Evolutionary conservation across 2,113 vertebrate genomes (phyloP).

Genomic region (Ceratotherium simum): DNA sequence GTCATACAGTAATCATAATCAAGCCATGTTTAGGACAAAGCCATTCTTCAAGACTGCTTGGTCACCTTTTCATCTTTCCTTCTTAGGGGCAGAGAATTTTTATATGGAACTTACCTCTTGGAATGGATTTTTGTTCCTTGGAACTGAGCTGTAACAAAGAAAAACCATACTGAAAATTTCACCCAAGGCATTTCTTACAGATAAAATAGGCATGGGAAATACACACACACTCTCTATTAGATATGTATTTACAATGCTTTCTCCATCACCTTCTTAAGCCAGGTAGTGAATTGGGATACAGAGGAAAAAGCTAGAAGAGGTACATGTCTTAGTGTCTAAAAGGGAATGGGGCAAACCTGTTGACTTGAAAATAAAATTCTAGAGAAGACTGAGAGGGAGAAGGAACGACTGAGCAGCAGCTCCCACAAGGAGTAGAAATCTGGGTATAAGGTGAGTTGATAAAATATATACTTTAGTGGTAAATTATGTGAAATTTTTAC

Average conservation of each 20-base stretch:
- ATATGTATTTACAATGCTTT: background rate
- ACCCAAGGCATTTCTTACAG: slow-evolving; percentile 39
- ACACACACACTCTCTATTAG: background rate
- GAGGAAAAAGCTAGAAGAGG: background rate
- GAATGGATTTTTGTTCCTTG: slow-evolving; percentile 99
- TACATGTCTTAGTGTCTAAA: slow-evolving; percentile 3
- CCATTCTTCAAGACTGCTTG: background rate
- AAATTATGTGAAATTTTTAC: slow-evolving; percentile 15
- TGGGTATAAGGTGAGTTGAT: background rate
- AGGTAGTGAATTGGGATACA: background rate
- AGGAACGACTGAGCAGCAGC: background rate
- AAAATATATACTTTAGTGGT: background rate
- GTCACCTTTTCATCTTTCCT: background rate
- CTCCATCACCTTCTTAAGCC: background rate
- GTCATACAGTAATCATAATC: background rate
- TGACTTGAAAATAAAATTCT: slow-evolving; percentile 29
- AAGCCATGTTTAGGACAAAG: background rate
- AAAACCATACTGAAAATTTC: slow-evolving; percentile 59
- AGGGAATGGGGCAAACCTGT: background rate
- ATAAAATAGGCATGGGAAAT: slow-evolving; percentile 29
- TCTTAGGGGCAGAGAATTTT: slow-evolving; percentile 45
- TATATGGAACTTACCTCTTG: slow-evolving; percentile 92
- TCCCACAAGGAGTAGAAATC: background rate
- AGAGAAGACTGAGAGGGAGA: background rate
- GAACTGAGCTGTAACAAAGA: slow-evolving; percentile 92